Percentiles rank a stretch among this genome's conserved stretches.
phyloP scores from a whole-genome alignment of 2,113 vertebrate species.

The Cololabis saira region DNA sequence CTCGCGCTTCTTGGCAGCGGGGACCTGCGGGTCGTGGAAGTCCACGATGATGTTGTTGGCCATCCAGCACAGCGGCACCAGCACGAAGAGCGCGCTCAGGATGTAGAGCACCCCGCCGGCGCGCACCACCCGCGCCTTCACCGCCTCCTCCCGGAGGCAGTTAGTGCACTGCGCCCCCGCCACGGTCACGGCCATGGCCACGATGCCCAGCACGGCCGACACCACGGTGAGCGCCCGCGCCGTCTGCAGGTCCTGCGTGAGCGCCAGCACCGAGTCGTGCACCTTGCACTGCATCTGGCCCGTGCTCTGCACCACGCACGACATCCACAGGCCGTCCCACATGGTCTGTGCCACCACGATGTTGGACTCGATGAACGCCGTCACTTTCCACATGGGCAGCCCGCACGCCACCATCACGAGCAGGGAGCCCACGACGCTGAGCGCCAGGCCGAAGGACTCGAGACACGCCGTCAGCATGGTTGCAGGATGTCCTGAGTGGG shows the following conservation, averaged over 20 bases:
- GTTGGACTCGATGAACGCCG: constrained; percentile 89
- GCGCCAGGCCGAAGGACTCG: constrained; percentile 87
- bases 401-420: constrained; percentile 90
- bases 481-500: not conserved
- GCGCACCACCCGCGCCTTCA: constrained; percentile 85
- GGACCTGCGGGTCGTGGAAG: constrained; percentile 87
- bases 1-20: constrained; percentile 86
- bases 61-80: constrained; percentile 93
- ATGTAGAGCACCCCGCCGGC: constrained; percentile 87
- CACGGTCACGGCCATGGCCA: constrained; percentile 87
- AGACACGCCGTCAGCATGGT: constrained; percentile 87
- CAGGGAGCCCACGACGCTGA: constrained; percentile 86
- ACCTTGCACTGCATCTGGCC: constrained; percentile 93
- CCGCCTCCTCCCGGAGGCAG: constrained; percentile 81
- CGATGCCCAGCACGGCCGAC: constrained; percentile 86
- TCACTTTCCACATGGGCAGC: constrained; percentile 93
- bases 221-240: constrained; percentile 90
- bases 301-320: constrained; percentile 92
- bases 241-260: constrained; percentile 84
- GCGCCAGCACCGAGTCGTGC: constrained; percentile 85
- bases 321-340: constrained; percentile 97
- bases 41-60: constrained; percentile 91
- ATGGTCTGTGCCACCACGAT: constrained; percentile 91
- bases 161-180: constrained; percentile 93
- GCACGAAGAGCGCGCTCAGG: constrained; percentile 85